Evolutionary conservation across 1,140 invertebrate genomes (phyloP).

Genomic region (Bombus terrestris): DNA sequence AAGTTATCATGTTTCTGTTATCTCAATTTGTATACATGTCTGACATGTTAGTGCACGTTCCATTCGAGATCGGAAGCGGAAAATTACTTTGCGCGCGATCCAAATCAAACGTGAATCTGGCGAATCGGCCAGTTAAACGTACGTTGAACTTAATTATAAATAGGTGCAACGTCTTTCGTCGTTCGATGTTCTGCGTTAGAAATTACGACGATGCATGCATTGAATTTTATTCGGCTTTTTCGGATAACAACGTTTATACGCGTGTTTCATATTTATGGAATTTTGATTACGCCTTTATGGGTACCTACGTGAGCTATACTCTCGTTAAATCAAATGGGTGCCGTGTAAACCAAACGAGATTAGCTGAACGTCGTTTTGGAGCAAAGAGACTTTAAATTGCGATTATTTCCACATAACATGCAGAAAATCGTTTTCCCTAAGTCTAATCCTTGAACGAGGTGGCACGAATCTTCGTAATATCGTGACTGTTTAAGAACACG

Average conservation of each 20-base stretch:
- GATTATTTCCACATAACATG: not conserved
- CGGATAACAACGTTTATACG: not conserved
- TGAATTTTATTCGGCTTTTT: not conserved
- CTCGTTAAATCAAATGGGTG: not conserved
- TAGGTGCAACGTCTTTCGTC: not conserved
- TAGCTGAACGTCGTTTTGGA: not conserved
- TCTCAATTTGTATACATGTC: too few species aligned
- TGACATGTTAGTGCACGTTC: not conserved
- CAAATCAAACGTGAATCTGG: not conserved
- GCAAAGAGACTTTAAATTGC: not conserved
- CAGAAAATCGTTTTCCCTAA: not conserved
- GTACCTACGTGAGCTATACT: not conserved
- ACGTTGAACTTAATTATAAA: conserved; percentile 30
- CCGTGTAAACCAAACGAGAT: not conserved
- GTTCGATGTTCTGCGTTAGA: not conserved
- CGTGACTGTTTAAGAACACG: not conserved
- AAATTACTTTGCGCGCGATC: not conserved
- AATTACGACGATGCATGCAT: not conserved
- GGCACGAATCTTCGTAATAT: not conserved
- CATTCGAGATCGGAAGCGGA: not conserved
- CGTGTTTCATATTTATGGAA: not conserved
- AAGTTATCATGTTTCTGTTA: too few species aligned
- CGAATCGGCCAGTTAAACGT: not conserved
- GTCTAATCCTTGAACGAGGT: not conserved
- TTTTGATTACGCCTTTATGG: not conserved